Evolutionary conservation across 1,140 invertebrate species (phyloP).

Genomic region (Sycobia sp.): DNA sequence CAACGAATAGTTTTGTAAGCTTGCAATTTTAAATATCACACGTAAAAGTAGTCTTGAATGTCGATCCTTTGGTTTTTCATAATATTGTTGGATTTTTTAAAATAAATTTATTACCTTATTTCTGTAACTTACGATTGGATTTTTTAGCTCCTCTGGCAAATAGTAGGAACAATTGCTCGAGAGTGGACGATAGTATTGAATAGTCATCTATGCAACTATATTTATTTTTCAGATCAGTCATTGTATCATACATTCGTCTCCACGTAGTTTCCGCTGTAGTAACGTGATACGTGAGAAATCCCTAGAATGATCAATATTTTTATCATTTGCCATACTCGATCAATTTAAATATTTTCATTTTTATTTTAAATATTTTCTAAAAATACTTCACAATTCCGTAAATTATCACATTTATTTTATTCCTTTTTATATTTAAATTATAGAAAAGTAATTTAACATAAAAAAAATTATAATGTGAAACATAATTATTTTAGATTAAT

Average conservation of each 20-base stretch:
- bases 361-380: no score
- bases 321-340: neutral
- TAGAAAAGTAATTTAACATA: no score
- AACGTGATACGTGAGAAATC: conserved; percentile 56
- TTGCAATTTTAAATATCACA: conserved; percentile 31
- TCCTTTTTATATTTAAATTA: no score
- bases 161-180: conserved; percentile 59
- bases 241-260: conserved; percentile 55
- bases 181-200: conserved; percentile 54
- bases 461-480: no score
- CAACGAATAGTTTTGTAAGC: conserved; percentile 1
- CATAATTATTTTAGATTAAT: no score
- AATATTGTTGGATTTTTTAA: conserved; percentile 2
- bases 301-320: conserved; percentile 38
- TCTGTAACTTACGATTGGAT: conserved; percentile 24
- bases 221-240: conserved; percentile 51
- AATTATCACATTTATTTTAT: no score
- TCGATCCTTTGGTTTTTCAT: conserved; percentile 25
- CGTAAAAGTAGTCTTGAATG: conserved; percentile 10
- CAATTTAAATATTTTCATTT: no score
- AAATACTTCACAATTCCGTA: no score
- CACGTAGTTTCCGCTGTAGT: conserved; percentile 50
- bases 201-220: conserved; percentile 56
- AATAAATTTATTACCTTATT: no score
- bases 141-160: conserved; percentile 50